Evolutionary conservation across 2,797 vertebrate species (phyloP), one percentile per base, ranked within the genome.

Genomic region (Oreochromis grahami): DNA sequence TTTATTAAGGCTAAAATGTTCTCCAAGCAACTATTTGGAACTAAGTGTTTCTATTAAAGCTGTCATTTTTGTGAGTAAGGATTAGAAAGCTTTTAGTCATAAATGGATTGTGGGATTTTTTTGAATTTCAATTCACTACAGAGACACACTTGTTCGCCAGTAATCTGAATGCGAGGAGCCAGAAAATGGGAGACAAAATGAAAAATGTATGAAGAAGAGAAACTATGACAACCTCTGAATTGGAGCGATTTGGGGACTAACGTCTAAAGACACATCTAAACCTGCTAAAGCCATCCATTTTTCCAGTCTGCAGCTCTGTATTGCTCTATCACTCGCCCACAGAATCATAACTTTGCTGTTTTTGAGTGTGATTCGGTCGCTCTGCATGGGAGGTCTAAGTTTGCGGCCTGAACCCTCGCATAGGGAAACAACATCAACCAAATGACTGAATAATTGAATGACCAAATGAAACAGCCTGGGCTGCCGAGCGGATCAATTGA

Each of bases 361-460:
- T 82, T 63, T 7, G 38, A 86, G 81, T 82, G 80, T 38, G 63
- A 81, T 81, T 88, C 41, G 1, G 34, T 6, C 0, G 52, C 77
- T 87, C 85, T 77, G 76, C 78, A 77, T 81, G 78, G 84, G 84
- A 86, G 84, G 85, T 79, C 83, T 86, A 86, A 89, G 84, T 80
- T 63, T 68, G 24, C 15, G 29, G 78, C 81, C 81, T 34, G 2
- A 84, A 78, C 65, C 79, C 70, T 89, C 21, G 43, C 88, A 63
- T 87, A 78, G 86, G 79, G 88, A 92, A 90, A 92, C 92, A 93
- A 92, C 93, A 94, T 93, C 92, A 93, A 80, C 89, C 87, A 92
- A 93, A 95, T 92, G 89, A 90, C 88, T 89, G 92, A 93, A 94
- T 94, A 94, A 95, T 94, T 93, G 92, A 94, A 94, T 89, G 92